Base-by-base conservation (phyloP, 2,888 invertebrate species). In the Chrysopilus asiliformis region DNA sequence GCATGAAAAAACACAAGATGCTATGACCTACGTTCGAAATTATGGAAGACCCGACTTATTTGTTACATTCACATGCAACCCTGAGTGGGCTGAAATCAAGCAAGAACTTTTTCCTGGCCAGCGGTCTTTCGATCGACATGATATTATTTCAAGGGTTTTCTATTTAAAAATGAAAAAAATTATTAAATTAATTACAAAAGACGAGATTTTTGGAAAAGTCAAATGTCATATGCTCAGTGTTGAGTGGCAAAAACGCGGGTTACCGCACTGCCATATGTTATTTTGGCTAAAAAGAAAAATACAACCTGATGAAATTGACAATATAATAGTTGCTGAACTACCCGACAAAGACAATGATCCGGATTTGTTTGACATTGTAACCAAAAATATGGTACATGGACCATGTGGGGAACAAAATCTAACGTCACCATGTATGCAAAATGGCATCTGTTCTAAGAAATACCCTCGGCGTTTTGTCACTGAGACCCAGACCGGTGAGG, bases 371-470 rank as follows among this genome's bases (percentile, higher is more conserved):
- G 45, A 48, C 17, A 38, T 50, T 37, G 45, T 56, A 31, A 45
- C 24, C 31, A 38, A 17, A 37, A 47, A 49, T 45, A 45, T 53
- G 50, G 50, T 56, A 28, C 56, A 60, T 48, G 55, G 57, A 4
- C 56, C 58, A 9, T 58, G 57, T 45, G 56, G 55, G 7, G 18
- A n/a, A 10, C 32, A 50, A 2, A 58, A 57, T 43, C 32, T 29
- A 5, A 44, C 46, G 14, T 53, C 54, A 22, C 53, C 56, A 5
- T 66, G 62, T 47, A 63, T 62, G 58, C 41, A 40, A 17, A 44
- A 56, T 27, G 52, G 51, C 3, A 47, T 45, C 22, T 66, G 63
- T 43, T 36, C 44, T 8, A 49, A 51, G 39, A 39, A 39, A 34
- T 51, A 45, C 42, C 48, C 50, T 27, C 34, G 44, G 29, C 27